phyloP scores from a whole-genome alignment of 2,888 invertebrate species.

The Cephus pygmeus region DNA sequence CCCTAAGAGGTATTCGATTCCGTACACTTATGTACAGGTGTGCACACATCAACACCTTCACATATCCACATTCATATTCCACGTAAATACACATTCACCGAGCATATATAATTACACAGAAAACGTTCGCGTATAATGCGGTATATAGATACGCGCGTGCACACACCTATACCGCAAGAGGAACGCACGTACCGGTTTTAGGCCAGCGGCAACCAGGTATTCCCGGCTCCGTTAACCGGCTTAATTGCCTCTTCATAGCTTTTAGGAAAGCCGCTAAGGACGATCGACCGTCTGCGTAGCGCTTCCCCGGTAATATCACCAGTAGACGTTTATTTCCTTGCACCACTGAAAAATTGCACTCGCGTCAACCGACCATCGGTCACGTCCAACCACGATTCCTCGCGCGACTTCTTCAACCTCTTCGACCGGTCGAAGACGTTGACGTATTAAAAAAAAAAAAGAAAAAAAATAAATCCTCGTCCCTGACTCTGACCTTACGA shows the following conservation, averaged over 20 bases:
- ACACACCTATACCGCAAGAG: slow-evolving; percentile 3
- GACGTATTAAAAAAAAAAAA: not conserved
- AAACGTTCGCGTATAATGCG: not conserved
- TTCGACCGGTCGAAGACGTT: not conserved
- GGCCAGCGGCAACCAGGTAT: slow-evolving; percentile 52
- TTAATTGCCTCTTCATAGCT: slow-evolving; percentile 43
- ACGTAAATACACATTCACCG: not conserved
- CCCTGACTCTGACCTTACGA: not conserved
- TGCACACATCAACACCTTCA: not conserved
- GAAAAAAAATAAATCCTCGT: not conserved
- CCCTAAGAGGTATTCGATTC: not conserved
- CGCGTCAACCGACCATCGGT: not conserved
- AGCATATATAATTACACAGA: not conserved
- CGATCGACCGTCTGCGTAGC: slow-evolving; percentile 3
- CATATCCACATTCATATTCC: not conserved
- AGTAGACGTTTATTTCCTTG: not conserved
- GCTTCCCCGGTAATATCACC: not conserved
- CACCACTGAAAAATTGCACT: not conserved
- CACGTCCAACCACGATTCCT: not conserved
- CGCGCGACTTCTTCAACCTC: not conserved
- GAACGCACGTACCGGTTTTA: slow-evolving; percentile 57
- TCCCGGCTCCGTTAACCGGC: slow-evolving; percentile 55
- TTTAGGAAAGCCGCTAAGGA: slow-evolving; percentile 19
- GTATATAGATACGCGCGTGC: not conserved
- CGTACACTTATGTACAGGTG: not conserved